phyloP scores from a whole-genome alignment of 2,797 vertebrate species.

The Pipistrellus pipistrellus region DNA sequence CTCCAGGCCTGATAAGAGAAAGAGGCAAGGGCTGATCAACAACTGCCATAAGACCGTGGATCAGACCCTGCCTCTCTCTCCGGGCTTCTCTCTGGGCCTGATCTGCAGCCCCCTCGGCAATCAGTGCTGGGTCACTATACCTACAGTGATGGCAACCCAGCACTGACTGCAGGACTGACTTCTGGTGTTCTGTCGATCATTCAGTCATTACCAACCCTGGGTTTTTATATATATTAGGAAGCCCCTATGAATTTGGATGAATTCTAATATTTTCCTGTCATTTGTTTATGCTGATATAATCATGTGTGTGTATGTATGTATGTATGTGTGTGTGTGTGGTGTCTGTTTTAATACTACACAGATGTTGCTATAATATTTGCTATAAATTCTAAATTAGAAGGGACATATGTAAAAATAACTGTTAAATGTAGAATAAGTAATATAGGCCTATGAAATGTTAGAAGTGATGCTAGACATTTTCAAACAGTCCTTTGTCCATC shows the following conservation, averaged over 20 bases:
- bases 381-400: not conserved
- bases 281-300: not conserved
- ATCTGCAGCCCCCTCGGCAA: too few relatives aligned
- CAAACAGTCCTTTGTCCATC: not conserved
- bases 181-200: too few relatives aligned
- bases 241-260: not conserved
- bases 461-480: not conserved
- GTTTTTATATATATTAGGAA: too few relatives aligned
- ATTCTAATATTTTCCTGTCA: not conserved
- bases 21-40: too few relatives aligned
- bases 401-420: not conserved
- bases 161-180: too few relatives aligned
- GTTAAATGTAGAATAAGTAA: not conserved
- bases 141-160: too few relatives aligned
- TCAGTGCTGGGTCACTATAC: too few relatives aligned
- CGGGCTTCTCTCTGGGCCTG: too few relatives aligned
- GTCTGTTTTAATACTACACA: not conserved
- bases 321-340: not conserved
- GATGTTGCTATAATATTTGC: not conserved
- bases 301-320: not conserved
- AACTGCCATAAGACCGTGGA: too few relatives aligned
- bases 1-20: too few relatives aligned
- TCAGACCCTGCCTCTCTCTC: too few relatives aligned
- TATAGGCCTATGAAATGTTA: not conserved
- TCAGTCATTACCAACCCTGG: too few relatives aligned